Evolutionary conservation across 2,888 invertebrate genomes (phyloP).

Genomic region (Zele albiditarsus): DNA sequence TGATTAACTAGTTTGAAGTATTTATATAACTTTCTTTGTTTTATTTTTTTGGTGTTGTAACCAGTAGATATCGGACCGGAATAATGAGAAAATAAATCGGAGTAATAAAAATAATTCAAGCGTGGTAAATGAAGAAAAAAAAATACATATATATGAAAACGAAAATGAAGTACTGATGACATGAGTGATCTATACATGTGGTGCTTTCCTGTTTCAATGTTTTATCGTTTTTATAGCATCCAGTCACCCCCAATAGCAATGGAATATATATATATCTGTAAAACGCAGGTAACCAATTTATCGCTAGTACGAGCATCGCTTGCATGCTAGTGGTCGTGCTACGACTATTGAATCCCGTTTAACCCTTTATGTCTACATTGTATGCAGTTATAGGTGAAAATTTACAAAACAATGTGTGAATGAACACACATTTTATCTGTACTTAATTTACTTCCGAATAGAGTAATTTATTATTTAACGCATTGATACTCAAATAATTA

Average conservation of each 20-base stretch:
- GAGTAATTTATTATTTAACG: neutral
- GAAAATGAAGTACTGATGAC: slow-evolving; percentile 14
- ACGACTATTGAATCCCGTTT: slow-evolving; percentile 26
- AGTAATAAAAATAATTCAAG: neutral
- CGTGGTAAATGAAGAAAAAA: neutral
- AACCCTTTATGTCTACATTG: slow-evolving; percentile 13
- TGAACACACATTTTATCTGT: neutral
- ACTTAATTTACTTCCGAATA: neutral
- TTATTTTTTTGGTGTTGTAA: neutral
- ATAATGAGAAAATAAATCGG: neutral
- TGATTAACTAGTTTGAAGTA: neutral
- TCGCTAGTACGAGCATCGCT: slow-evolving; percentile 50
- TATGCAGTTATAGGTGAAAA: slow-evolving; percentile 10
- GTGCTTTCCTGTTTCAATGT: slow-evolving; percentile 44
- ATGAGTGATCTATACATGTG: slow-evolving; percentile 38
- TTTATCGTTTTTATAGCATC: slow-evolving; percentile 40
- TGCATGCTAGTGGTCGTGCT: slow-evolving; percentile 5
- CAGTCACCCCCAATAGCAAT: neutral
- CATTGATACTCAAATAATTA: neutral
- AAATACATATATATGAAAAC: neutral
- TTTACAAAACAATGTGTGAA: slow-evolving; percentile 10
- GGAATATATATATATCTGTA: neutral
- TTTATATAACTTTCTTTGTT: neutral
- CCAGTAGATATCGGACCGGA: neutral
- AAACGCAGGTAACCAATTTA: slow-evolving; percentile 45